These are phyloP conservation scores for Hemiprocne comata DNA, from an alignment of 2,113 vertebrate genomes.

Conservation along the genomic window DNA sequence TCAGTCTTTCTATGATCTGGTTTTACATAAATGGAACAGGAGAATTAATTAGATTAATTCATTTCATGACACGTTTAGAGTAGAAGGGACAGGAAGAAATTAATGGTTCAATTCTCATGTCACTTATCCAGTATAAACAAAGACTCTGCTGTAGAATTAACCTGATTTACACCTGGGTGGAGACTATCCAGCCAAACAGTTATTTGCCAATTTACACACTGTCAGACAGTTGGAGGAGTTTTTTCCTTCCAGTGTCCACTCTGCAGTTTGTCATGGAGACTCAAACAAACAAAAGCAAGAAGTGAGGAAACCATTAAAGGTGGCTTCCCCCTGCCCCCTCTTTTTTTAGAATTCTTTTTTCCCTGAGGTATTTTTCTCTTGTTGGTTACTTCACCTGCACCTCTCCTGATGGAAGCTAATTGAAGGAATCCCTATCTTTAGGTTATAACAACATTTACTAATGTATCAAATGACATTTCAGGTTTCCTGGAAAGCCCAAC, in stretches of 20 bases:
- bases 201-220: background rate
- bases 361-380: background rate
- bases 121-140: background rate
- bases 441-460: background rate
- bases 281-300: background rate
- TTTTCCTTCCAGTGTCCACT: background rate
- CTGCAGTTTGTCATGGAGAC: background rate
- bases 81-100: background rate
- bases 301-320: background rate
- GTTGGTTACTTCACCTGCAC: background rate
- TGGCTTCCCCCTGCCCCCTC: background rate
- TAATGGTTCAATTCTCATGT: background rate
- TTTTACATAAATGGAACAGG: background rate
- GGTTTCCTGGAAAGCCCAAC: constrained; percentile 18
- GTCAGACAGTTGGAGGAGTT: background rate
- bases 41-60: background rate
- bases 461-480: background rate
- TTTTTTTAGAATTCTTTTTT: background rate
- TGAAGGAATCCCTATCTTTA: background rate
- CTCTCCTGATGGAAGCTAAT: background rate
- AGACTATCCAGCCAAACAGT: background rate
- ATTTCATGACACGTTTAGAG: background rate
- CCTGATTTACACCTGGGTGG: background rate
- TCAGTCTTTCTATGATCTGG: background rate
- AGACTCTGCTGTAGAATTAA: background rate